Conservation (phyloP, 2,113 vertebrate species). For the Eulacestoma nigropectus region DNA sequence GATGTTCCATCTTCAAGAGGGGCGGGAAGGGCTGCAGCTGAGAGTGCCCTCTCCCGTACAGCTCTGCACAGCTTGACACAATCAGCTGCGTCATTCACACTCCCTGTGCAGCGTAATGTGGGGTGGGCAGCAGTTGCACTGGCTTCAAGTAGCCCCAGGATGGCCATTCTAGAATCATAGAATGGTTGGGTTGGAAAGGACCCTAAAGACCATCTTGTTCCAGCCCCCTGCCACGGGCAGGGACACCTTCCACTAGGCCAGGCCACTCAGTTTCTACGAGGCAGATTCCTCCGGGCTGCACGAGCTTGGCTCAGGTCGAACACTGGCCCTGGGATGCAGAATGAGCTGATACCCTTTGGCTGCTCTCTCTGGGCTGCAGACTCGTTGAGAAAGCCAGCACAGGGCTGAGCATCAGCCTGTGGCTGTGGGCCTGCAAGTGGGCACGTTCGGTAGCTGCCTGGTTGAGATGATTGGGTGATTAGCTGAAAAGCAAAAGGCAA, state of each 20-base stretch:
- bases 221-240: background rate
- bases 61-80: background rate
- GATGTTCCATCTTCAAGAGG: background rate
- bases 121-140: background rate
- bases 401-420: background rate
- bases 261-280: background rate
- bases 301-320: fast-evolving
- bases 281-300: background rate
- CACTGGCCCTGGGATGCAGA: background rate
- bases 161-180: background rate
- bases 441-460: background rate
- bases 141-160: background rate
- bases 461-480: background rate
- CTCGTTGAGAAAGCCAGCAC: background rate
- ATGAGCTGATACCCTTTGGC: background rate
- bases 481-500: background rate
- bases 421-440: background rate
- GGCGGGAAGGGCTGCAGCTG: constrained; percentile 36
- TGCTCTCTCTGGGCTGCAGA: background rate
- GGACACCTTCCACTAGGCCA: background rate
- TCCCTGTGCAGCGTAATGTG: background rate
- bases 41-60: background rate
- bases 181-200: background rate
- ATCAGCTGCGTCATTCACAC: background rate
- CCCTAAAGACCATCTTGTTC: background rate